Conservation (phyloP, 2,797 vertebrate species). For the Prionace glauca region DNA sequence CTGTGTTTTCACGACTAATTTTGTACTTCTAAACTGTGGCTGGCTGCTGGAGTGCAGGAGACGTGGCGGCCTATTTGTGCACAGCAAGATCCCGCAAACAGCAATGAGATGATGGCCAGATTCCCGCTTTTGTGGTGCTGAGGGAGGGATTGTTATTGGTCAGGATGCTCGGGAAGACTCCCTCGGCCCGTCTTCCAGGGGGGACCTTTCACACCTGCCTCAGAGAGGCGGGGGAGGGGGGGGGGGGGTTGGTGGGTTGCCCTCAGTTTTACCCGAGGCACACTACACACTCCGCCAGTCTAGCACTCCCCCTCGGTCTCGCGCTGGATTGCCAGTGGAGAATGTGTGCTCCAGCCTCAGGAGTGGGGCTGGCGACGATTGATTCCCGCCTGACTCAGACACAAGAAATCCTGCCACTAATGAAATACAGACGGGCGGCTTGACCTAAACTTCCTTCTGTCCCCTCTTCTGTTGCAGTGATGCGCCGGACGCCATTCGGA, state of each 20-base stretch:
- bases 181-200: neutral
- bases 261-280: neutral
- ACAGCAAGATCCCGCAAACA: neutral
- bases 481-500: constrained; percentile 84
- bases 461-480: constrained; percentile 63
- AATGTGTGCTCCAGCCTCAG: neutral
- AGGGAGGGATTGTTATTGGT: neutral
- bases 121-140: neutral
- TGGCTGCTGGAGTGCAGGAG: neutral
- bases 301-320: neutral
- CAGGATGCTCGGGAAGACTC: neutral
- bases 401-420: too few species aligned
- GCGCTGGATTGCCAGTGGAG: too few species aligned
- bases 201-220: neutral
- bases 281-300: neutral
- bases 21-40: neutral
- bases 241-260: too few species aligned
- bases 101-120: neutral
- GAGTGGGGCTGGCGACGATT: neutral
- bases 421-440: neutral
- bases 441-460: neutral
- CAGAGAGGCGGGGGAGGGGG: too few species aligned
- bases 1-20: neutral
- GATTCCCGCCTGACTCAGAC: neutral
- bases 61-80: neutral